These are phyloP conservation scores for Megamerina dolium DNA, from an alignment of 2,888 invertebrate species.

Conservation along the genomic window DNA sequence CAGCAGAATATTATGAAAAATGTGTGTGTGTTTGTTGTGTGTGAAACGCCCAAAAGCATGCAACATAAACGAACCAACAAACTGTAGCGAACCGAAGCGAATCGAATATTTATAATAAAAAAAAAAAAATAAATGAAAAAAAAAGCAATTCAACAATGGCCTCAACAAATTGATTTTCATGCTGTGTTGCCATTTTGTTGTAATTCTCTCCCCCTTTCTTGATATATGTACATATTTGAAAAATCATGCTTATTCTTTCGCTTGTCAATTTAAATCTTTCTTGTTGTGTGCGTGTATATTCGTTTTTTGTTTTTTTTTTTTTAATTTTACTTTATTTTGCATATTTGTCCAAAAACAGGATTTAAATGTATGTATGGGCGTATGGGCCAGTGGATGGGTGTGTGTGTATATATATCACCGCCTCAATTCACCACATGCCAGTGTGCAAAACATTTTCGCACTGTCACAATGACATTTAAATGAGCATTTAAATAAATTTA, in stretches of 20 bases:
- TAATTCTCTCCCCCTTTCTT: not conserved
- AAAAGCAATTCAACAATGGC: not conserved
- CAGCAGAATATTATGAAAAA: too few relatives aligned
- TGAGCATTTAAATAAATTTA: constrained; percentile 6
- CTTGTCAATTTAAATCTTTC: not conserved
- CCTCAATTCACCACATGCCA: too few relatives aligned
- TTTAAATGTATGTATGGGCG: too few relatives aligned
- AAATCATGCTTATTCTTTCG: not conserved
- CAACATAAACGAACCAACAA: not conserved
- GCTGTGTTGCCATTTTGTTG: not conserved
- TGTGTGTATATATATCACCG: too few relatives aligned
- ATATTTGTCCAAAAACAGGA: too few relatives aligned
- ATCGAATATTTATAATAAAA: not conserved
- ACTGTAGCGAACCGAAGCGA: too few relatives aligned
- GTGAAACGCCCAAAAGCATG: constrained; percentile 5
- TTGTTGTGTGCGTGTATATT: not conserved
- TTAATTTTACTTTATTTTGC: too few relatives aligned
- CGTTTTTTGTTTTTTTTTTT: too few relatives aligned
- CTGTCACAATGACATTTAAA: constrained; percentile 4
- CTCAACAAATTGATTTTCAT: not conserved
- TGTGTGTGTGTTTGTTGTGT: too few relatives aligned
- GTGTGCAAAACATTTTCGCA: too few relatives aligned
- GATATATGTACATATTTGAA: too few relatives aligned
- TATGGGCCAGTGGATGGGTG: too few relatives aligned
- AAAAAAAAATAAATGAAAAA: not conserved